Percentiles rank a stretch among this genome's conserved stretches.
Evolutionary conservation across 2,113 vertebrate genomes (phyloP).

Genomic region (Fregetta grallaria): DNA sequence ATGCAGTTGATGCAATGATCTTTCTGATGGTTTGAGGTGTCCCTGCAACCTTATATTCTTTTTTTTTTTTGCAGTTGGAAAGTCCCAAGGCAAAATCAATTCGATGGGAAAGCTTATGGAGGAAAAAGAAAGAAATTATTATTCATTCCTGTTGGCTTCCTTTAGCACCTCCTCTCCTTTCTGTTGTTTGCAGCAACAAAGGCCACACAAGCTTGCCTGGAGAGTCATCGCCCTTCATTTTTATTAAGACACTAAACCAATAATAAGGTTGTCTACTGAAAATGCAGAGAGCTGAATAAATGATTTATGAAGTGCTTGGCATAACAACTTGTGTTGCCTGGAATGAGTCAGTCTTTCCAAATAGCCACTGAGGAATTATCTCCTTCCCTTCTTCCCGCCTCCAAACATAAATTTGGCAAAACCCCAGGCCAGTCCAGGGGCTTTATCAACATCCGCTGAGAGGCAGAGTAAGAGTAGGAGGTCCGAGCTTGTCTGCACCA

Average conservation of each 20-base stretch:
- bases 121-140: background rate
- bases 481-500: background rate
- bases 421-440: background rate
- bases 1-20: background rate
- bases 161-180: background rate
- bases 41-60: background rate
- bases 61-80: background rate
- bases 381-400: background rate
- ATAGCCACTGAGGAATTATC: background rate
- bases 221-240: background rate
- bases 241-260: slow-evolving; percentile 48
- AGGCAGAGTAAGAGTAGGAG: background rate
- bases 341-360: slow-evolving; percentile 5
- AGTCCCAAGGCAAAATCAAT: background rate
- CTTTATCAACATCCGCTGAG: background rate
- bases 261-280: slow-evolving; percentile 44
- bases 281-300: slow-evolving; percentile 44
- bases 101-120: background rate
- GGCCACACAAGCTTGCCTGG: background rate
- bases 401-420: background rate
- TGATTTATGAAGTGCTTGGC: slow-evolving; percentile 49
- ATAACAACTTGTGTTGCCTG: background rate
- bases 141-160: background rate
- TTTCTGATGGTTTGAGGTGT: background rate
- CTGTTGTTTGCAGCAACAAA: background rate